Base-by-base conservation (phyloP, 2,888 invertebrate species). In the Tromatobia lineatoria region DNA sequence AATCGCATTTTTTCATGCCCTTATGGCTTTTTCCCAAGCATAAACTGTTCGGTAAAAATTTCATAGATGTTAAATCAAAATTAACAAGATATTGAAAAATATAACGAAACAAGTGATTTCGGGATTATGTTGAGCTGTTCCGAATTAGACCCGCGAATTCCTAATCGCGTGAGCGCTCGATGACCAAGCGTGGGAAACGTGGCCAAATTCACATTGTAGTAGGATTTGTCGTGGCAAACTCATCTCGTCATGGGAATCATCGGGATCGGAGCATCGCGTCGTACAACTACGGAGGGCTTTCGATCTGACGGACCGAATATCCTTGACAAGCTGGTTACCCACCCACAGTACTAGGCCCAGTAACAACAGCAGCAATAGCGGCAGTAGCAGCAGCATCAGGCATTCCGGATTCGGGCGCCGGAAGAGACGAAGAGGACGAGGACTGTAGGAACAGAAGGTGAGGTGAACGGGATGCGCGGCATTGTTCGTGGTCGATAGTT, bases 401-500 rank as follows among this genome's bases (percentile, higher is more conserved):
- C 18, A 67, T 54, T 25, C 42, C 42, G 66, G 66, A 76, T 76
- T 54, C 66, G 66, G 52, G 45, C 13, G 66, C 42, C 54, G 54
- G 54, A 54, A 38, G 66, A 76, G 66, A 34, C 29, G 70, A 54
- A 45, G 42, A 57, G 71, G 25, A 59, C 20, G 59, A 3, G 13
- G 54, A 50, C 61, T n/a, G 20, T 29, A 29, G 47, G 66, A 66
- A 42, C 64, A 61, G 34, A 34, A 29, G 64, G 54, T 15, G 61
- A 57, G 52, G 61, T 50, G 78, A 75, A 75, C 84, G 74, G 79
- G 83, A 3, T 73, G 61, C 71, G 82, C 59, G 45, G 81, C 86
- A 88, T 90, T 90, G 89, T 89, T 90, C 83, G 89, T 83, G 89
- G 89, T 91, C 90, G 90, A 91, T 90, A 91, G 87, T 87, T 89